phyloP scores from a whole-genome alignment of 2,113 vertebrate species.

The Sarotherodon lohbergeri region DNA sequence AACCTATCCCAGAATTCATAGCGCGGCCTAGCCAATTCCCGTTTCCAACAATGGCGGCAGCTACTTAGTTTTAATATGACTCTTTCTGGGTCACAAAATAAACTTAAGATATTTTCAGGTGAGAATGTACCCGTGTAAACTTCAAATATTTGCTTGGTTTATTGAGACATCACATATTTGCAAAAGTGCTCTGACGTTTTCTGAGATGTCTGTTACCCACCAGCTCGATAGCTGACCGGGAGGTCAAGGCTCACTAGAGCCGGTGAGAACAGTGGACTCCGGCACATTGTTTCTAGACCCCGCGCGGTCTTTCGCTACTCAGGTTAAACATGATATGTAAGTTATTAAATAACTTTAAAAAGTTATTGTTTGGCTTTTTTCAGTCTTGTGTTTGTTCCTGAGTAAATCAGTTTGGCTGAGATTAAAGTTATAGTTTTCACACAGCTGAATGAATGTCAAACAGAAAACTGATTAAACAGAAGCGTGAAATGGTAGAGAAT shows the following conservation, averaged over 20 bases:
- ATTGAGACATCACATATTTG: background rate
- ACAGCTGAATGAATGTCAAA: background rate
- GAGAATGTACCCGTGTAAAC: background rate
- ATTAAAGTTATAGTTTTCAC: background rate
- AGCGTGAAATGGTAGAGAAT: background rate
- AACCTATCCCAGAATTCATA: background rate
- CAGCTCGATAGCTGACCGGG: background rate
- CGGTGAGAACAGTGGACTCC: background rate
- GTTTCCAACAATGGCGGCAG: background rate
- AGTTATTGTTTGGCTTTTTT: background rate
- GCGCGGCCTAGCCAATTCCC: background rate
- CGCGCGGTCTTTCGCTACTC: background rate
- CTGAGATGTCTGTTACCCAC: background rate
- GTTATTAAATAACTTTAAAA: background rate
- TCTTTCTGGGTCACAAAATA: background rate
- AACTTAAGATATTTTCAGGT: background rate
- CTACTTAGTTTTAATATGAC: background rate
- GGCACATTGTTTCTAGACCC: background rate
- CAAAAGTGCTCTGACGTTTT: background rate
- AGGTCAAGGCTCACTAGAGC: background rate
- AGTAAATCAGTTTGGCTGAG: background rate
- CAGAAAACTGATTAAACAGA: background rate
- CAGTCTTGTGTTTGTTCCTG: background rate
- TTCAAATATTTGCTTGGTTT: background rate
- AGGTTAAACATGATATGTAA: background rate